These are phyloP conservation scores for Xenopus tropicalis DNA, from an alignment of 2,113 vertebrate species.

Conservation along the genomic window DNA sequence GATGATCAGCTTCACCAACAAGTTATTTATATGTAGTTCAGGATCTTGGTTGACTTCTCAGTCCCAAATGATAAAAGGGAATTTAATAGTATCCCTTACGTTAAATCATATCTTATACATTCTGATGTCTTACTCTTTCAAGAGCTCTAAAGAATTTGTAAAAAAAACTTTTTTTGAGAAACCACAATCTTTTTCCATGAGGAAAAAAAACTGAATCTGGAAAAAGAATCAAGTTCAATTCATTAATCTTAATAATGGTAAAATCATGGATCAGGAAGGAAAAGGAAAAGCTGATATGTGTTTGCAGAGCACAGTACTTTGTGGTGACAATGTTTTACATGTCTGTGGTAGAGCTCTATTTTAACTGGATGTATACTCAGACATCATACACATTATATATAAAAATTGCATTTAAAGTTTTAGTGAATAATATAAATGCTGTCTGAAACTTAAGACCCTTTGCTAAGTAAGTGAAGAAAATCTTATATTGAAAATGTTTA, in stretches of 20 bases:
- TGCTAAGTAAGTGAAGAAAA: neutral
- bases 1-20: no score
- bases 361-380: neutral
- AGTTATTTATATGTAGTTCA: no score
- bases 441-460: no score
- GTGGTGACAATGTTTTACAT: neutral
- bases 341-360: neutral
- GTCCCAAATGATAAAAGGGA: no score
- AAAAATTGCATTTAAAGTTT: neutral
- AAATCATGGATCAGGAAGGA: constrained; percentile 54
- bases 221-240: constrained; percentile 63
- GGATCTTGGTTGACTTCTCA: no score
- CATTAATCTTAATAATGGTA: constrained; percentile 57
- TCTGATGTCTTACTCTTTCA: no score
- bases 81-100: no score
- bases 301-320: constrained; percentile 12
- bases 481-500: neutral
- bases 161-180: constrained; percentile 46
- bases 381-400: neutral
- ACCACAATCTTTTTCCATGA: no score
- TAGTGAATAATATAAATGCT: neutral
- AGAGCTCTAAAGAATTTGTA: constrained; percentile 49
- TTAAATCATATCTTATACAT: no score
- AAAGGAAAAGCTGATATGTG: constrained; percentile 61
- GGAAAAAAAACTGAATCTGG: constrained; percentile 56